A percentile compares a stretch with the other conserved stretches of the same genome.
These are phyloP conservation scores for Pentalonia nigronervosa DNA, from an alignment of 1,140 invertebrate species.

Conservation along the genomic window DNA sequence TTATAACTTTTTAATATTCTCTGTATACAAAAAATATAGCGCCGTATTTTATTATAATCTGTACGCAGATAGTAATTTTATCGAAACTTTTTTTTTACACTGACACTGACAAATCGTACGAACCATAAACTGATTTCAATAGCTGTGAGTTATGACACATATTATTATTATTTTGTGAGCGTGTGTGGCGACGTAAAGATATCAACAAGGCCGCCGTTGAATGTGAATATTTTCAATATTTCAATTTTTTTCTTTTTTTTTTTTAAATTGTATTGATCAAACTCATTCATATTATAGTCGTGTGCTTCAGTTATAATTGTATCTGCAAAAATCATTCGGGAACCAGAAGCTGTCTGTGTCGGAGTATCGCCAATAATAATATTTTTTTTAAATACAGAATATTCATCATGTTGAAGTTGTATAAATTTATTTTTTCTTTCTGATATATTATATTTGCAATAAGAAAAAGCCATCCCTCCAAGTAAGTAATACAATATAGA, in stretches of 20 bases:
- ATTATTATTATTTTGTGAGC: background rate
- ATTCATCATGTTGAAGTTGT: background rate
- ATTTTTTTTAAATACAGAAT: background rate
- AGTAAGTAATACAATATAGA: background rate
- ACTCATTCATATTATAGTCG: background rate
- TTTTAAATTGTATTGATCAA: background rate
- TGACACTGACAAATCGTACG: constrained; percentile 1
- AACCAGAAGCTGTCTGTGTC: background rate
- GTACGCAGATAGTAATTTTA: background rate
- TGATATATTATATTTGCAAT: too few relatives aligned
- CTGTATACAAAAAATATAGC: background rate
- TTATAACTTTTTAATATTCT: background rate
- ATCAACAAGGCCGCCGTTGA: background rate
- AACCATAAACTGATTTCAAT: background rate
- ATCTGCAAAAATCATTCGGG: background rate
- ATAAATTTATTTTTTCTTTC: background rate
- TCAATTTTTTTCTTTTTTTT: background rate
- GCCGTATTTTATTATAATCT: background rate
- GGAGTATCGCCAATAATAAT: background rate
- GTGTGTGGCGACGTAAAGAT: background rate
- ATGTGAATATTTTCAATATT: background rate
- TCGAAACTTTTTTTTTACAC: background rate
- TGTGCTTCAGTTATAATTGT: background rate
- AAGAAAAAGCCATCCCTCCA: background rate
- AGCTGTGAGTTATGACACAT: background rate